A percentile compares a stretch with the other conserved stretches of the same genome.
Conservation (phyloP, 2,888 invertebrate genomes). For the Ryuthela nishihirai region DNA sequence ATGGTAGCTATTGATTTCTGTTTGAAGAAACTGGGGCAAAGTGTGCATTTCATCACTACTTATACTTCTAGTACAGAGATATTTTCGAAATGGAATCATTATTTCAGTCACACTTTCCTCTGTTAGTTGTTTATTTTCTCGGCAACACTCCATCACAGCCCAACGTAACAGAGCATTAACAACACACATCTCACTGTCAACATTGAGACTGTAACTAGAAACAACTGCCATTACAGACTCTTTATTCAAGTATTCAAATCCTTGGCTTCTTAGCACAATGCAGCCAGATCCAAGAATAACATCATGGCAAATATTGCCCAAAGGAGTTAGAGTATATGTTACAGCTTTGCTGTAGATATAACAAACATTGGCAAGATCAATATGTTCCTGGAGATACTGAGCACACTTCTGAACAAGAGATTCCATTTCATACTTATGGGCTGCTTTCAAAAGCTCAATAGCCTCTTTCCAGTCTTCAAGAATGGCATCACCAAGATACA, state of each 20-base stretch:
- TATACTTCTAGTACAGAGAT: conserved; percentile 31
- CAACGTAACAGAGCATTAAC: conserved; percentile 34
- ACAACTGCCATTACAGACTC: conserved; percentile 34
- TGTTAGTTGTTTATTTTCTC: conserved; percentile 31
- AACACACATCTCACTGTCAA: conserved; percentile 34
- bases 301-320: conserved; percentile 32
- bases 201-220: conserved; percentile 33
- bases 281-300: conserved; percentile 28
- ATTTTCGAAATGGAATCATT: conserved; percentile 33
- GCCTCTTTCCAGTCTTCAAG: conserved; percentile 35
- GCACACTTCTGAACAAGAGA: conserved; percentile 35
- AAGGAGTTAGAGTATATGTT: conserved; percentile 31
- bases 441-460: conserved; percentile 32
- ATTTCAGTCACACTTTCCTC: conserved; percentile 33
- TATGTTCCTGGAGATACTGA: conserved; percentile 32
- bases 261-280: conserved; percentile 30
- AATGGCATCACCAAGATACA: conserved; percentile 35
- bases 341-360: conserved; percentile 36
- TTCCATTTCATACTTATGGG: conserved; percentile 36
- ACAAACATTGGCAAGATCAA: conserved; percentile 33
- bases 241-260: conserved; percentile 31
- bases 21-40: conserved; percentile 30
- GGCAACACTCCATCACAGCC: conserved; percentile 37
- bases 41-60: conserved; percentile 32
- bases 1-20: conserved; percentile 34